phyloP scores from a whole-genome alignment of 1,140 invertebrate genomes.

The Drosophila pandora region DNA sequence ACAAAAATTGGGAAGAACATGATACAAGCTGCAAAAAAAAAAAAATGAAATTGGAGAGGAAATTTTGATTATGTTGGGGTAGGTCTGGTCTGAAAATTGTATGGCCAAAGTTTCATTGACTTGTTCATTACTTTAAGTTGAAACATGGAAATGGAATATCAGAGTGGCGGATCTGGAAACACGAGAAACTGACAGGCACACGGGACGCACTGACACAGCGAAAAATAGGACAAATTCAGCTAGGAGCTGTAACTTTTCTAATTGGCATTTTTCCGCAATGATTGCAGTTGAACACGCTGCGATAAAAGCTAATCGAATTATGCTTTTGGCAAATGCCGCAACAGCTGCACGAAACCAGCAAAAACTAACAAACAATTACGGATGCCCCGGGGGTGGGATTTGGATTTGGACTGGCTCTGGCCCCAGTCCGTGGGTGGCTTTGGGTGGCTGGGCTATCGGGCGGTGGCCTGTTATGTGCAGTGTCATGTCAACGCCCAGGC shows the following conservation, averaged over 20 bases:
- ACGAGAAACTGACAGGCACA: constrained; percentile 22
- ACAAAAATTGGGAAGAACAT: neutral
- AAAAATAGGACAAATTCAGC: constrained; percentile 28
- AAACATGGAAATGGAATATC: constrained; percentile 26
- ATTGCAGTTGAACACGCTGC: constrained; percentile 76
- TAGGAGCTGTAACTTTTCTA: constrained; percentile 64
- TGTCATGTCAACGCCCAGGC: constrained; percentile 67
- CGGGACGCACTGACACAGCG: constrained; percentile 29
- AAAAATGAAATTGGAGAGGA: neutral
- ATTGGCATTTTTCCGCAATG: constrained; percentile 78
- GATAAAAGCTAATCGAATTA: constrained; percentile 80
- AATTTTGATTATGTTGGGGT: neutral
- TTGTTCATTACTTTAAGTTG: constrained; percentile 64
- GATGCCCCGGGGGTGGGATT: constrained; percentile 1
- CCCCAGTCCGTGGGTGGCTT: neutral
- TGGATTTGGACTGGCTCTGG: neutral
- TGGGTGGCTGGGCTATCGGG: constrained; percentile 6
- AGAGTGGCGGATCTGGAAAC: constrained; percentile 9
- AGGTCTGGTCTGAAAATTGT: constrained; percentile 14
- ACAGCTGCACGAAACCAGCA: constrained; percentile 43
- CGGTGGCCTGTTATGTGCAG: constrained; percentile 31
- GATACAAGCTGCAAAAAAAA: neutral
- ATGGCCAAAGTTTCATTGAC: constrained; percentile 60
- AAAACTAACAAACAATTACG: constrained; percentile 65
- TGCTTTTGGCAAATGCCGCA: constrained; percentile 69